Evolutionary conservation across 1,140 invertebrate genomes (phyloP).

Genomic region (Orius insidiosus): DNA sequence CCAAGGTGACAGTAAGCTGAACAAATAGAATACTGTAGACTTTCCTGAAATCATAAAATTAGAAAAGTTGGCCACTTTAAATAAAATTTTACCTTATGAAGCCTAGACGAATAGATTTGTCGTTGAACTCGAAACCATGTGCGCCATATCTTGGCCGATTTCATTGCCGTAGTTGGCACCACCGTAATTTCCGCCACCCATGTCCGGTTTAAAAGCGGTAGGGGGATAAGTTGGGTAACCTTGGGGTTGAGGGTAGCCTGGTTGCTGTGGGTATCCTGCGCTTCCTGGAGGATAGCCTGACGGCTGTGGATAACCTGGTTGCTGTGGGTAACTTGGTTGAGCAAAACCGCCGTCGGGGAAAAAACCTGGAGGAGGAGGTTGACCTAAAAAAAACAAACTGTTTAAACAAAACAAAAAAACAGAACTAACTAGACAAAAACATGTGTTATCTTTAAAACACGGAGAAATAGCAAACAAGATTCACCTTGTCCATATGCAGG

Average conservation of each 20-base stretch:
- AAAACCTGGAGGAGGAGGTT: conserved; percentile 15
- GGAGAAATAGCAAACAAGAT: not conserved
- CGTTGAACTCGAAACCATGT: conserved; percentile 45
- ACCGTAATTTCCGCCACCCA: conserved; percentile 13
- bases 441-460: too few relatives aligned
- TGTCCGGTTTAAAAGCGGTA: conserved; percentile 20
- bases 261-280: conserved; percentile 14
- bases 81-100: too few relatives aligned
- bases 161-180: conserved; percentile 30
- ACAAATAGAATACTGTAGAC: conserved; percentile 68
- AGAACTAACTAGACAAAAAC: too few relatives aligned
- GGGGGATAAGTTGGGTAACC: not conserved
- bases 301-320: conserved; percentile 22
- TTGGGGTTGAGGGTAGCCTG: conserved; percentile 14
- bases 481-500: conserved; percentile 11
- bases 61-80: too few relatives aligned
- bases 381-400: not conserved
- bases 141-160: conserved; percentile 39
- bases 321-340: conserved; percentile 18
- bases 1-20: conserved; percentile 63
- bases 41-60: conserved; percentile 36
- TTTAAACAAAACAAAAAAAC: conserved; percentile 3
- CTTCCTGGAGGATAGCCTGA: conserved; percentile 17
- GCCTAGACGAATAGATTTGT: conserved; percentile 49
- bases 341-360: conserved; percentile 22